phyloP scores from a whole-genome alignment of 2,113 vertebrate species.

The Silurus meridionalis region DNA sequence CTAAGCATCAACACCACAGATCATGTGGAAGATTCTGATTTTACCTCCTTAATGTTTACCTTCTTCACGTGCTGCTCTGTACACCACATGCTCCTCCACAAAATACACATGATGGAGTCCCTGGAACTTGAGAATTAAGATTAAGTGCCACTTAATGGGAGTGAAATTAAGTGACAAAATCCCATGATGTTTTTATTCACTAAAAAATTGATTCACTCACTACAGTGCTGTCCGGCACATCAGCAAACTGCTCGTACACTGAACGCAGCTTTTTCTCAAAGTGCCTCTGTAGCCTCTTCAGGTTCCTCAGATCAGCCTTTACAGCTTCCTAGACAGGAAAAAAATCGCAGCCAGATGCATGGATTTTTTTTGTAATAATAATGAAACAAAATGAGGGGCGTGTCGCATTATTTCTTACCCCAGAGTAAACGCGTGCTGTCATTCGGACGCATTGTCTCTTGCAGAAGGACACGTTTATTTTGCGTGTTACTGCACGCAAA shows the following conservation, averaged over 20 bases:
- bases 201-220: conserved; percentile 66
- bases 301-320: conserved; percentile 61
- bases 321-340: conserved; percentile 14
- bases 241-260: conserved; percentile 64
- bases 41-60: conserved; percentile 66
- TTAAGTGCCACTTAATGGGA: background rate
- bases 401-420: conserved; percentile 57
- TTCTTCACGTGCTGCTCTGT: conserved; percentile 65
- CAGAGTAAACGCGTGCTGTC: conserved; percentile 35
- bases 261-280: conserved; percentile 76
- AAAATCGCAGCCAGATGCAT: too few species aligned
- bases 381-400: too few species aligned
- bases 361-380: too few species aligned
- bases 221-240: conserved; percentile 62
- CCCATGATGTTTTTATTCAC: background rate
- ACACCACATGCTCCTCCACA: conserved; percentile 80
- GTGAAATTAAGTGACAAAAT: background rate
- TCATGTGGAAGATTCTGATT: background rate
- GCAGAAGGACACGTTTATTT: background rate
- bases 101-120: conserved; percentile 81
- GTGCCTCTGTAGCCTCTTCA: conserved; percentile 71
- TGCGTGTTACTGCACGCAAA: conserved; percentile 24
- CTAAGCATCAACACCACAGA: background rate
- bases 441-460: background rate
- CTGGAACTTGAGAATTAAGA: conserved; percentile 69